phyloP scores from a whole-genome alignment of 2,113 vertebrate species.

The Carlito syrichta region DNA sequence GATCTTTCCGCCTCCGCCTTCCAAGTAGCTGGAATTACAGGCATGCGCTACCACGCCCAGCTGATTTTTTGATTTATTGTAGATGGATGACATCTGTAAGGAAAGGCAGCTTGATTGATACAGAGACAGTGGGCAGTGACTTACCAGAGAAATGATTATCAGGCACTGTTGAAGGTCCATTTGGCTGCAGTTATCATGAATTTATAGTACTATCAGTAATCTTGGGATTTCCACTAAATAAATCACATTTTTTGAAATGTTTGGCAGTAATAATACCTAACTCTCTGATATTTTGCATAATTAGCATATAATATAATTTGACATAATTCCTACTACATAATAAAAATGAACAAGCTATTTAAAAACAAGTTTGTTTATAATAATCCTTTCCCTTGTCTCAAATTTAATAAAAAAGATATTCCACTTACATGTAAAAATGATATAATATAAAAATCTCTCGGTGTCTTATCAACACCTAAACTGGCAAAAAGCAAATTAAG shows the following conservation, averaged over 20 bases:
- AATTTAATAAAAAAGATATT: constrained; percentile 6
- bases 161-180: background rate
- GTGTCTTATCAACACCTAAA: background rate
- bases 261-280: background rate
- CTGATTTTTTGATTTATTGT: too few species aligned
- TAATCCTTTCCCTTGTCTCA: background rate
- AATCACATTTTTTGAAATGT: background rate
- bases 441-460: background rate
- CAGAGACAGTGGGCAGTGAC: background rate
- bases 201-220: background rate
- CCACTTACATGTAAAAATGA: background rate
- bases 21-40: too few species aligned
- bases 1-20: too few species aligned
- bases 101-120: background rate
- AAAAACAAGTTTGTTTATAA: background rate
- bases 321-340: background rate
- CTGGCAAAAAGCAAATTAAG: background rate
- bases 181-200: background rate
- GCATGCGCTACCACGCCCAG: too few species aligned
- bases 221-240: background rate
- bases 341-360: constrained; percentile 17
- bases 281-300: background rate
- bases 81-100: too few species aligned
- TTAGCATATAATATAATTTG: constrained; percentile 15
- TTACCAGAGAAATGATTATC: background rate